These are phyloP conservation scores for Chloroclystis v-ata DNA, from an alignment of 2,888 invertebrate genomes.

Conservation along the genomic window DNA sequence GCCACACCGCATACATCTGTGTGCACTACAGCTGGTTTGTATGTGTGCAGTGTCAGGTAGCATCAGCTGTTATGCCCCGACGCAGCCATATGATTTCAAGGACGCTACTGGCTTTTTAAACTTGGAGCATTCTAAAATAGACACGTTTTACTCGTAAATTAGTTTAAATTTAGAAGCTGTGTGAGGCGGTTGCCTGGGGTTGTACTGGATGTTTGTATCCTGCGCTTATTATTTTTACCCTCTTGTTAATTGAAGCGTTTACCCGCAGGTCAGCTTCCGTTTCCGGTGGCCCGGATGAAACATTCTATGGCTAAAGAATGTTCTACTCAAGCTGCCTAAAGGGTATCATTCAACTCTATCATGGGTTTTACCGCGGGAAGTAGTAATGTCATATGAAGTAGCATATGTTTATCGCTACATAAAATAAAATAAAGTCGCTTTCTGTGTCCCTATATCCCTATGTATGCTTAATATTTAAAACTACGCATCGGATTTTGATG, in stretches of 20 bases:
- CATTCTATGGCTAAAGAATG: neutral
- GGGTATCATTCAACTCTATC: too few relatives aligned
- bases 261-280: neutral
- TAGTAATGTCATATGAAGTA: too few relatives aligned
- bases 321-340: too few relatives aligned
- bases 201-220: neutral
- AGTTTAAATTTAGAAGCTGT: constrained; percentile 20
- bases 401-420: too few relatives aligned
- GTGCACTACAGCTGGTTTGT: constrained; percentile 18
- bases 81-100: constrained; percentile 75
- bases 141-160: constrained; percentile 30
- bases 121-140: constrained; percentile 26
- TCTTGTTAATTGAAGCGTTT: neutral
- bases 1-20: constrained; percentile 12
- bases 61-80: constrained; percentile 69
- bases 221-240: constrained; percentile 1
- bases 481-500: too few relatives aligned
- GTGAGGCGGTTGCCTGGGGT: constrained; percentile 24
- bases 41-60: constrained; percentile 60
- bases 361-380: too few relatives aligned
- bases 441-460: too few relatives aligned
- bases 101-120: constrained; percentile 49
- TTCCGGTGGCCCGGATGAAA: neutral
- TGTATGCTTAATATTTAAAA: too few relatives aligned
- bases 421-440: too few relatives aligned